Conservation (phyloP, 1,140 invertebrate genomes). For the Trichomalopsis sarcophagae region DNA sequence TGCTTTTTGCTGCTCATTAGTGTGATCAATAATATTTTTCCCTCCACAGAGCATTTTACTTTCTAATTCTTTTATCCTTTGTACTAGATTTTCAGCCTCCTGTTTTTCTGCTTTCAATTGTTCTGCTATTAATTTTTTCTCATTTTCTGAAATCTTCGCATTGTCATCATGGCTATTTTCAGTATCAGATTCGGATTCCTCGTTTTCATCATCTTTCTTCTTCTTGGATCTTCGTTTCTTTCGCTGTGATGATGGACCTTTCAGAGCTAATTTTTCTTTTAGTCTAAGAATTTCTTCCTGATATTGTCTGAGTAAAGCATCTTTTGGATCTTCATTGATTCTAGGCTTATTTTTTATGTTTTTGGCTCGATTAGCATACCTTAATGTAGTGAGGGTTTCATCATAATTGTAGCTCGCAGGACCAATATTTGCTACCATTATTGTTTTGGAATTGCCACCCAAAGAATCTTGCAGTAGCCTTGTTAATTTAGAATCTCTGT, state of each 20-base stretch:
- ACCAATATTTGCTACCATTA: constrained; percentile 97
- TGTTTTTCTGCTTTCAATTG: constrained; percentile 80
- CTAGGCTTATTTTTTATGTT: constrained; percentile 97
- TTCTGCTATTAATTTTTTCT: constrained; percentile 79
- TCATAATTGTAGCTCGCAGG: constrained; percentile 98
- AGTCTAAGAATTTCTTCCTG: constrained; percentile 98
- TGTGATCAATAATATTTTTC: constrained; percentile 98
- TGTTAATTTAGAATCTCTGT: constrained; percentile 95
- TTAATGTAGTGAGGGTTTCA: constrained; percentile 95
- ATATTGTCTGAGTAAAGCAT: constrained; percentile 95
- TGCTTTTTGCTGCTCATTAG: constrained; percentile 93
- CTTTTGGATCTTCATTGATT: constrained; percentile 99
- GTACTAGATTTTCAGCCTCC: constrained; percentile 83
- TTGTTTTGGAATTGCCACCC: constrained; percentile 97
- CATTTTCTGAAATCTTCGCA: constrained; percentile 75
- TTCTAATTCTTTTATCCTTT: constrained; percentile 92
- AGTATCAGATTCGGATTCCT: constrained; percentile 70
- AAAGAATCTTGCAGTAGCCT: constrained; percentile 94
- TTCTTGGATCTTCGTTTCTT: constrained; percentile 75
- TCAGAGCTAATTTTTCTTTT: constrained; percentile 86
- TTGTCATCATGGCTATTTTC: constrained; percentile 75
- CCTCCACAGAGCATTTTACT: constrained; percentile 98
- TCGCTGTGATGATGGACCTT: constrained; percentile 75
- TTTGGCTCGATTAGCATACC: constrained; percentile 98
- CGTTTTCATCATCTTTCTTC: constrained; percentile 71